phyloP scores from a whole-genome alignment of 2,113 vertebrate genomes.

The Larimichthys polyactis region DNA sequence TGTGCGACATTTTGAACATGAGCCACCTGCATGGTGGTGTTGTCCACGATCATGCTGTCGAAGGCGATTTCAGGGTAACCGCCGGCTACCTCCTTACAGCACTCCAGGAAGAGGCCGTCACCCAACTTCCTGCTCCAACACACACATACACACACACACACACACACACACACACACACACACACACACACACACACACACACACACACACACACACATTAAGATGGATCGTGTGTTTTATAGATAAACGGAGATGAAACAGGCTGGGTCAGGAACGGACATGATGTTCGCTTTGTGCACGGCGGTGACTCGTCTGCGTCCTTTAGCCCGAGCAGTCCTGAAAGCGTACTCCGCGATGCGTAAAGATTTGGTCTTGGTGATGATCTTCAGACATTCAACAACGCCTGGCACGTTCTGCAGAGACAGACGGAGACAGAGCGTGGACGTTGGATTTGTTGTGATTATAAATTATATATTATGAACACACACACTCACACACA shows the following conservation, averaged over 20 bases:
- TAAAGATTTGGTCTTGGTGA: conserved; percentile 86
- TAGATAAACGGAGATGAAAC: not conserved
- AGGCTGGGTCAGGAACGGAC: conserved; percentile 66
- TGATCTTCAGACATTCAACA: conserved; percentile 91
- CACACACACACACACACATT: not conserved
- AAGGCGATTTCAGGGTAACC: conserved; percentile 87
- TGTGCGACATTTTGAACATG: not conserved
- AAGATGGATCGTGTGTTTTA: not conserved
- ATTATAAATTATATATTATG: not conserved
- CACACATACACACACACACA: not conserved
- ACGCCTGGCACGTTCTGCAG: conserved; percentile 78
- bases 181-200: not conserved
- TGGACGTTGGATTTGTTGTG: not conserved
- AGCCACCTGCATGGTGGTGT: conserved; percentile 90
- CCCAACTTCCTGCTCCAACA: conserved; percentile 86
- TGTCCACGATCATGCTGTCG: conserved; percentile 90
- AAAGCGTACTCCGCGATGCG: conserved; percentile 89
- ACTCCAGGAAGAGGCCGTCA: conserved; percentile 89
- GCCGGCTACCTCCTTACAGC: conserved; percentile 87
- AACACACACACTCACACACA: not conserved
- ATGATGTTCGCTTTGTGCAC: conserved; percentile 93
- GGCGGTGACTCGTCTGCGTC: conserved; percentile 85
- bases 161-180: not conserved
- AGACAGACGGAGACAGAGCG: not conserved
- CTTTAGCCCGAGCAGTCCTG: conserved; percentile 81